phyloP scores from a whole-genome alignment of 2,113 vertebrate species.

The Halichoeres trimaculatus region DNA sequence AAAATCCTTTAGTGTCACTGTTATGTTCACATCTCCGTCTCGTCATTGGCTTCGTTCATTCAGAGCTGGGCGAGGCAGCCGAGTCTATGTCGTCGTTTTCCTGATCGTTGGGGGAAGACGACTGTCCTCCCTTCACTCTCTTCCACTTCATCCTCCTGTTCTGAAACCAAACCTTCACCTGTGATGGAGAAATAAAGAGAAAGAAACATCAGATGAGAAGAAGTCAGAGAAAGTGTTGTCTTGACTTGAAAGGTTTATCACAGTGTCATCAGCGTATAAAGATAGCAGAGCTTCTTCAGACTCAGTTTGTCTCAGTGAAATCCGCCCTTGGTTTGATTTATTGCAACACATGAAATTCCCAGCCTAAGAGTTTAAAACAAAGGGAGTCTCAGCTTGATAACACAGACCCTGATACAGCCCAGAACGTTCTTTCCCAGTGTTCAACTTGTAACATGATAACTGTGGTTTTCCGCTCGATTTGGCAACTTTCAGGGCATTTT shows the following conservation, averaged over 20 bases:
- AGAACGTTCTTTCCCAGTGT: background rate
- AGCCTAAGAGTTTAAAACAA: background rate
- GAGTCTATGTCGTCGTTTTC: conserved; percentile 93
- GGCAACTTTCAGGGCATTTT: conserved; percentile 34
- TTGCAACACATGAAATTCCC: background rate
- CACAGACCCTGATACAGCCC: background rate
- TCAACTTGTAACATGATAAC: conserved; percentile 35
- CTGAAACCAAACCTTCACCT: conserved; percentile 99
- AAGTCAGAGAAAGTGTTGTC: background rate
- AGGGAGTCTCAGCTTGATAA: background rate
- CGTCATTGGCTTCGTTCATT: conserved; percentile 70
- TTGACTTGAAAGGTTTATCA: background rate
- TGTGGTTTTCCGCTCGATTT: conserved; percentile 37
- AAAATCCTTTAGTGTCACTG: background rate
- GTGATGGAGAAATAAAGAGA: conserved; percentile 6
- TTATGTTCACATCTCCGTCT: background rate
- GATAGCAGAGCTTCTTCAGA: background rate
- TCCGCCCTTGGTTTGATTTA: no score
- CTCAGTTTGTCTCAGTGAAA: no score
- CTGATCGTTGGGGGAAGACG: conserved; percentile 86
- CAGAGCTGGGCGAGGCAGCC: conserved; percentile 91
- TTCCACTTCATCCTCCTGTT: conserved; percentile 99
- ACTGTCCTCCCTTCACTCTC: conserved; percentile 93
- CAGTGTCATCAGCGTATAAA: background rate
- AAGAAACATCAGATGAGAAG: background rate